Base-by-base conservation (phyloP, 2,888 invertebrate genomes). In the Synanthedon myopaeformis region DNA sequence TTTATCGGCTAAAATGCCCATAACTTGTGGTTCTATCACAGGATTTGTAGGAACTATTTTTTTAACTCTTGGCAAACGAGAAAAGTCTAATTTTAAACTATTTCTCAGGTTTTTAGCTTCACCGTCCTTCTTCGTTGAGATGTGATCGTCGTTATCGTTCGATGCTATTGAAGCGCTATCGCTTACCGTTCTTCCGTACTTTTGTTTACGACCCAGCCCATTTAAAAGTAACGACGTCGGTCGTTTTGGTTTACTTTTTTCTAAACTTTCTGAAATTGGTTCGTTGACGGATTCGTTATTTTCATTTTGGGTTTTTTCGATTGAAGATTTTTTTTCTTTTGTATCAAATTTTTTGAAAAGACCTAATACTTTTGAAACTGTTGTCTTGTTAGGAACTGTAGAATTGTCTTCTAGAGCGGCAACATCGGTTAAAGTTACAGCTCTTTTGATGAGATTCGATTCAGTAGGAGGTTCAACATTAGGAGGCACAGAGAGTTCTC, bases 351-450 rank as follows among this genome's bases (percentile, higher is more conserved):
- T 93, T 61, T 92, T 93, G 63, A 95, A 94, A 3, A 95, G 79
- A 0, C 94, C 94, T 55, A 95, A 78, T 50, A 95, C 94, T 69
- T 91, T 92, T 0, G 94, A 94, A 3, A 93, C 92, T 11, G 92
- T 91, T 48, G 91, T 92, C 65, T 90, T 90, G 51, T 90, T 90
- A 51, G 89, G 88, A 19, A 76, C 77, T 35, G 78, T 61, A 55
- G 59, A 82, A 42, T 74, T 28, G 54, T 62, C 77, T 51, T 80
- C 79, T 55, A 88, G 66, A 55, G 83, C 84, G 5, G 91, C 88
- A 54, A 92, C 88, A 64, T 93, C 92, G 60, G 93, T 92, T 17
- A 92, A 89, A 42, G 94, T 93, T 23, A 92, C 92, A 3, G 93
- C 93, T 59, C 93, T 83, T 74, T 92, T 93, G 50, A 92, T 90